Evolutionary conservation across 2,888 invertebrate species (phyloP).

Genomic region (Polylopha cassiicola): DNA sequence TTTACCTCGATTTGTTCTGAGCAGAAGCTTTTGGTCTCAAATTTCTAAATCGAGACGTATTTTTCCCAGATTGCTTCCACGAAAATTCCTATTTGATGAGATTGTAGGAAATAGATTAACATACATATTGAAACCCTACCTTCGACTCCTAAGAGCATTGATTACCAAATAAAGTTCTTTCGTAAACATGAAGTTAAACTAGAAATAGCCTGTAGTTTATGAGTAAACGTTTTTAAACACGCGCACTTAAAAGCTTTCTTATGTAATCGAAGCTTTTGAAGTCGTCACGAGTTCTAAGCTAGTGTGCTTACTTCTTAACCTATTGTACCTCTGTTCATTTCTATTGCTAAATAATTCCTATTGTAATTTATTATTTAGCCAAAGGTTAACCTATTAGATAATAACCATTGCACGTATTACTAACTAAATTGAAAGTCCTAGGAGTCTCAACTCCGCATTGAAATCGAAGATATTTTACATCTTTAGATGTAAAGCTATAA

Average conservation of each 20-base stretch:
- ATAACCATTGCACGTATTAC: too few species aligned
- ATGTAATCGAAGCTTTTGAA: slow-evolving; percentile 21
- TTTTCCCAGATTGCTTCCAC: neutral
- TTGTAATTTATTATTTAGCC: slow-evolving; percentile 2
- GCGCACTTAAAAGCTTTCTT: slow-evolving; percentile 33
- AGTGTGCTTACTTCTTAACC: slow-evolving; percentile 10
- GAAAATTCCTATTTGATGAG: neutral
- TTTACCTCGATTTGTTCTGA: too few species aligned
- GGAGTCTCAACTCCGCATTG: too few species aligned
- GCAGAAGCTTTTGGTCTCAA: too few species aligned
- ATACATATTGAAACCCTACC: too few species aligned
- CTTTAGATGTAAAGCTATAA: too few species aligned
- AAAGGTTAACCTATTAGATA: too few species aligned
- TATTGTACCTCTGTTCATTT: slow-evolving; percentile 1
- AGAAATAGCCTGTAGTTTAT: slow-evolving; percentile 18
- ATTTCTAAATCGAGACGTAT: too few species aligned
- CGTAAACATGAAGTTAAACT: slow-evolving; percentile 13
- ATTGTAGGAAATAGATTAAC: too few species aligned
- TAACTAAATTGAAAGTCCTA: too few species aligned
- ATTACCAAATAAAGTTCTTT: slow-evolving; percentile 11
- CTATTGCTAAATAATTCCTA: neutral
- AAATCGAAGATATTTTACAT: too few species aligned
- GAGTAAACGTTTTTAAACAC: slow-evolving; percentile 16
- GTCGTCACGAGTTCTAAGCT: slow-evolving; percentile 13
- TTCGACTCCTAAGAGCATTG: neutral